A percentile compares a stretch with the other conserved stretches of the same genome.
Evolutionary conservation across 2,113 vertebrate species (phyloP).

Genomic region (Ornithorhynchus anatinus): DNA sequence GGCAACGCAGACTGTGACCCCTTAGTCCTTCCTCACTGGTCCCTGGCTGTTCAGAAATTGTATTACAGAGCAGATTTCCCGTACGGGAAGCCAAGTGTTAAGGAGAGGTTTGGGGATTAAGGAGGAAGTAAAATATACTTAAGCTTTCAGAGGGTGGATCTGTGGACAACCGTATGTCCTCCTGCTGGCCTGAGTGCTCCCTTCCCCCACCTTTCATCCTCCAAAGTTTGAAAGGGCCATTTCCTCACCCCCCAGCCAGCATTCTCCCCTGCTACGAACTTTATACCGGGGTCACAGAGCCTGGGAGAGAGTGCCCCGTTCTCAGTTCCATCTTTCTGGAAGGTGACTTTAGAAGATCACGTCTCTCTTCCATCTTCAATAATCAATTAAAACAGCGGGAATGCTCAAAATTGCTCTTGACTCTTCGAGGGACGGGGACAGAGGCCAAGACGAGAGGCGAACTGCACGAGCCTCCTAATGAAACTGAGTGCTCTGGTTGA

Average conservation of each 20-base stretch:
- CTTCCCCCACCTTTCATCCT: too few species aligned
- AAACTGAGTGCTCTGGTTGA: slow-evolving; percentile 58
- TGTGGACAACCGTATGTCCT: too few species aligned
- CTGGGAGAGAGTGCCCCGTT: background rate
- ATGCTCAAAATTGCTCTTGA: slow-evolving; percentile 55
- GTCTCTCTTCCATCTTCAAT: slow-evolving; percentile 36
- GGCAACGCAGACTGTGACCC: too few species aligned
- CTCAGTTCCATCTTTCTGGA: slow-evolving; percentile 19
- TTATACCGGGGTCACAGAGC: slow-evolving; percentile 19
- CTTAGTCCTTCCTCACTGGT: too few species aligned
- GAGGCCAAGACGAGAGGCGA: slow-evolving; percentile 53
- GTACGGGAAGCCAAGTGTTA: too few species aligned
- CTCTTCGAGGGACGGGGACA: slow-evolving; percentile 47
- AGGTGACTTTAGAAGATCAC: slow-evolving; percentile 56
- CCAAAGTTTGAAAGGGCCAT: background rate
- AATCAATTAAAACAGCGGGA: slow-evolving; percentile 56
- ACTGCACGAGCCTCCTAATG: slow-evolving; percentile 48
- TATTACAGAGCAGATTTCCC: too few species aligned
- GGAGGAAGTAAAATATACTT: too few species aligned
- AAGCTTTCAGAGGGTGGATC: too few species aligned
- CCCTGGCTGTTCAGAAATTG: too few species aligned
- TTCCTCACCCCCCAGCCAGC: background rate
- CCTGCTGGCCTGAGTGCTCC: too few species aligned
- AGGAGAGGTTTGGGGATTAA: too few species aligned
- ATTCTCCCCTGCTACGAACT: background rate